Percentiles rank a stretch among this genome's conserved stretches.
phyloP scores from a whole-genome alignment of 2,888 invertebrate species.

The Mesochorus sp. region DNA sequence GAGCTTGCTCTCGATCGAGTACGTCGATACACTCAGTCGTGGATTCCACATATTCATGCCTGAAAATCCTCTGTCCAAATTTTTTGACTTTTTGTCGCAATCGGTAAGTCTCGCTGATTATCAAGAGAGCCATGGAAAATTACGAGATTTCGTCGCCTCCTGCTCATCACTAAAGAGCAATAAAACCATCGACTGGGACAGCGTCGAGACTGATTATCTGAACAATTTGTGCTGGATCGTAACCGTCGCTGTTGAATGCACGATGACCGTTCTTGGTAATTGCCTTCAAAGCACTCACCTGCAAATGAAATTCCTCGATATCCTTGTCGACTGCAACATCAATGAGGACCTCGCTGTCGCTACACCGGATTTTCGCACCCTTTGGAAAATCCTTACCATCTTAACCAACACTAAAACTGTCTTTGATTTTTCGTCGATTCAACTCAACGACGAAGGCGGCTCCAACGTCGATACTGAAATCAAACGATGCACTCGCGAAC shows the following conservation, averaged over 20 bases:
- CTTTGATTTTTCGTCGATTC: constrained; percentile 83
- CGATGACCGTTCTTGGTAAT: constrained; percentile 85
- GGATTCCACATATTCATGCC: constrained; percentile 89
- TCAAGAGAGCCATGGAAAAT: constrained; percentile 71
- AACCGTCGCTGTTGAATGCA: constrained; percentile 84
- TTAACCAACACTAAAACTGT: constrained; percentile 84
- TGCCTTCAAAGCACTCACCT: constrained; percentile 86
- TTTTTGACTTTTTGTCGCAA: constrained; percentile 85
- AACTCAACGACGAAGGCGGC: constrained; percentile 82
- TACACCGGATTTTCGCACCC: constrained; percentile 81
- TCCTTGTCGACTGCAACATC: constrained; percentile 72
- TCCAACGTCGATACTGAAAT: constrained; percentile 83
- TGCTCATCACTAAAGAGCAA: constrained; percentile 74
- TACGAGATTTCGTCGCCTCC: constrained; percentile 80
- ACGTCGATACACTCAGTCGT: constrained; percentile 85
- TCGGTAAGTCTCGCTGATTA: constrained; percentile 79
- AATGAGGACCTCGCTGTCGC: constrained; percentile 73
- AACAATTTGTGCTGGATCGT: constrained; percentile 85
- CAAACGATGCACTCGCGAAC: constrained; percentile 83
- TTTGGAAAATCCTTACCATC: constrained; percentile 84
- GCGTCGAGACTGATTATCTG: constrained; percentile 81
- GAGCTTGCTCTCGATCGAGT: constrained; percentile 84
- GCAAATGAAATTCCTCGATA: constrained; percentile 86
- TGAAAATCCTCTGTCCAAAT: constrained; percentile 85
- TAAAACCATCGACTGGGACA: constrained; percentile 76